These are phyloP conservation scores for Callitettix versicolor DNA, from an alignment of 1,140 invertebrate species.

Conservation along the genomic window DNA sequence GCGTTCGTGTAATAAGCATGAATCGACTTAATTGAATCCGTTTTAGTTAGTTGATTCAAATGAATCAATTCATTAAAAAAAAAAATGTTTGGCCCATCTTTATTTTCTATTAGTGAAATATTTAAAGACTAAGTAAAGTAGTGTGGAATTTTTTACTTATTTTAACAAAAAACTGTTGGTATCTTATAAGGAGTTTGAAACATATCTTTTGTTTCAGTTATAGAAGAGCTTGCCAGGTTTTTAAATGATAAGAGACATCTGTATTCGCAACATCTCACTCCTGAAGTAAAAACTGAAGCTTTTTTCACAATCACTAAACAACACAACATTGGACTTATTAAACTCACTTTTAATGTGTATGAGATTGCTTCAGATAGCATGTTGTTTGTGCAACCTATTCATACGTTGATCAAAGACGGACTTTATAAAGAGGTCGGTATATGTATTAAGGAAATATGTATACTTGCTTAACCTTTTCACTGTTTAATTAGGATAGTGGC, in stretches of 20 bases:
- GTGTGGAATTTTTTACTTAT: no score
- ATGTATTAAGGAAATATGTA: background rate
- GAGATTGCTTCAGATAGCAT: slow-evolving; percentile 40
- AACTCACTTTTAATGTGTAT: slow-evolving; percentile 44
- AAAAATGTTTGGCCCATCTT: no score
- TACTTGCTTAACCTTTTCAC: no score
- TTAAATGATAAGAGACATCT: slow-evolving; percentile 28
- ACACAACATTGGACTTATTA: slow-evolving; percentile 39
- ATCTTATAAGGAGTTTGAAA: no score
- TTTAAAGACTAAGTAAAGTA: no score
- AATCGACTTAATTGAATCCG: no score
- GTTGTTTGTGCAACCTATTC: slow-evolving; percentile 40
- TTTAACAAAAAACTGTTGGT: no score
- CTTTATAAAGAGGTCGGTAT: slow-evolving; percentile 44
- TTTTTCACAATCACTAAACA: slow-evolving; percentile 46
- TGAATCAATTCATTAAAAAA: no score
- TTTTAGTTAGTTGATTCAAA: no score
- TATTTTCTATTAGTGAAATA: no score
- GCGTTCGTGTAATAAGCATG: no score
- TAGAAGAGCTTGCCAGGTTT: slow-evolving; percentile 47
- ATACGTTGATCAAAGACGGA: slow-evolving; percentile 39
- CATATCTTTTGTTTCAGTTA: slow-evolving; percentile 34
- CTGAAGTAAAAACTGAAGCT: slow-evolving; percentile 44
- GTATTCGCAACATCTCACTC: slow-evolving; percentile 34
- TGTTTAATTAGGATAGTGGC: no score